Base-by-base conservation (phyloP, 1,140 invertebrate genomes). In the Tribolium castaneum region DNA sequence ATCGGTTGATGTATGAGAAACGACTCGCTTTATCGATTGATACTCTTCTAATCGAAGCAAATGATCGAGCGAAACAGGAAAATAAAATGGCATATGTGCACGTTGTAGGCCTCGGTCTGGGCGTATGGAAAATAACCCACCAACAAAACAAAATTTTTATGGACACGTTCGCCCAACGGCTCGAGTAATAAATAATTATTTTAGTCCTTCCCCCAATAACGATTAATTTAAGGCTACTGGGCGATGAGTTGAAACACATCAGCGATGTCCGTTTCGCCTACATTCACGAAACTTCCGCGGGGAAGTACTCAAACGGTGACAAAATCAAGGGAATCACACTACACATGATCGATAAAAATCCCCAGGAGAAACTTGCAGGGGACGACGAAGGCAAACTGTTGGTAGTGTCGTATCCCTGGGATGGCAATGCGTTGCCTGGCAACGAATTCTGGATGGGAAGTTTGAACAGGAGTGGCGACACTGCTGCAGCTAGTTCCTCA, bases 331-430 rank as follows among this genome's bases (percentile, higher is more conserved):
- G 77, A 77, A 0, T 78, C 4, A 78, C 16, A 12, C 34, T 78
- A 12, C 72, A 78, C 35, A 75, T 78, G 25, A n/a, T n/a, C 2
- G 54, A 78, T 12, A 66, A 54, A 54, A 66, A 78, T 56, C 77
- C 77, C 5, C 71, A 78, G 70, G 71, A 75, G 14, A 78, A 75
- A 62, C 12, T 78, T n/a, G 4, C 12, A 6, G 35, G 45, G 5
- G 13, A 45, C 3, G 19, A 75, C n/a, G 52, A 70, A 56, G 50
- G 88, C 19, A 91, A 91, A 82, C 82, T 92, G 1, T 82, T 92
- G 56, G 88, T 93, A 6, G 89, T 92, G 3, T 92, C 90, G 0
- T 93, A 93, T 79, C 90, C 92, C 0, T 92, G 91, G 90, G 92
- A 93, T 83, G 90, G 90, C 6, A 93, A 93, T 81, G 88, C 92